These are phyloP conservation scores for Beris chalybata DNA, from an alignment of 2,888 invertebrate genomes.

Conservation along the genomic window DNA sequence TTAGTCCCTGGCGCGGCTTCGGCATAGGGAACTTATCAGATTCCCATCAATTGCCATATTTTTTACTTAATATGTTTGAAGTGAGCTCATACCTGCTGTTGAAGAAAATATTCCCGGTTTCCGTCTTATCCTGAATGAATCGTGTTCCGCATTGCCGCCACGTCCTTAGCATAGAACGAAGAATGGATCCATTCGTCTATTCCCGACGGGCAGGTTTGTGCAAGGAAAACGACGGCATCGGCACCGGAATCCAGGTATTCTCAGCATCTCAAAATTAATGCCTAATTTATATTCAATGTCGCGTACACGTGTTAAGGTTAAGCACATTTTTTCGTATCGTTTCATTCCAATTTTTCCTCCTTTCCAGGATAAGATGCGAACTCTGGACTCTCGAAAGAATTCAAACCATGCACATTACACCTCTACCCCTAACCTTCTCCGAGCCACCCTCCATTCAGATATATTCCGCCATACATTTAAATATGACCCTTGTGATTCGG, in stretches of 20 bases:
- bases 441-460: no score
- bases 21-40: conserved; percentile 14
- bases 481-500: no score
- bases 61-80: background rate
- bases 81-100: background rate
- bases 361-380: background rate
- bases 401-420: background rate
- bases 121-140: background rate
- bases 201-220: conserved; percentile 19
- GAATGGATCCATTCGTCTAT: conserved; percentile 2
- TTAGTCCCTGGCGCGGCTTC: background rate
- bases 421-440: background rate
- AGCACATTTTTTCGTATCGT: conserved; percentile 30
- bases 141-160: background rate
- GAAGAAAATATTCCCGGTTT: background rate
- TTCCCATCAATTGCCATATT: conserved; percentile 25
- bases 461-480: no score
- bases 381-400: background rate
- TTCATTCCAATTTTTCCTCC: conserved; percentile 13
- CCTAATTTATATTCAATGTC: conserved; percentile 37
- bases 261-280: conserved; percentile 35
- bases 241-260: conserved; percentile 24
- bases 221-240: conserved; percentile 4
- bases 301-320: conserved; percentile 36
- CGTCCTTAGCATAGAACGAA: background rate